Percentiles rank a stretch among this genome's conserved stretches.
Evolutionary conservation across 2,797 vertebrate genomes (phyloP).

Genomic region (Chiroxiphia lanceolata): DNA sequence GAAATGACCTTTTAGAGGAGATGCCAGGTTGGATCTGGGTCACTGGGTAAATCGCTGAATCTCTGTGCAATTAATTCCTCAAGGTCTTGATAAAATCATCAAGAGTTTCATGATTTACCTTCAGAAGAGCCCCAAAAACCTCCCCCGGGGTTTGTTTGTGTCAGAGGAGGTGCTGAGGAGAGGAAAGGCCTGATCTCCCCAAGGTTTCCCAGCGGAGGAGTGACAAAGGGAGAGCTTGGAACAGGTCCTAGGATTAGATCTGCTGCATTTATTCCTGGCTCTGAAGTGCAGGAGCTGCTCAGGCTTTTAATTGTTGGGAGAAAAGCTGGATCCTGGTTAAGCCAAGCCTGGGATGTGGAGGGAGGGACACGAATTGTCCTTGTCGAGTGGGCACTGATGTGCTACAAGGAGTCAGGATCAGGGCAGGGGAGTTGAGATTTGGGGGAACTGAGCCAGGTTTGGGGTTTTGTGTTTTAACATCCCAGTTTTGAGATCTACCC

Average conservation of each 20-base stretch:
- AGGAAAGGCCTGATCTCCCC: not conserved
- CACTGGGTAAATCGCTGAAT: not conserved
- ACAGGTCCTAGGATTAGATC: not conserved
- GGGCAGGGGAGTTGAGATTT: not conserved
- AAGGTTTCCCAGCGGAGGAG: not conserved
- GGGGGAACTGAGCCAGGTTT: not conserved
- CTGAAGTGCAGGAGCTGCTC: not conserved
- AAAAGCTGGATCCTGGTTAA: not conserved
- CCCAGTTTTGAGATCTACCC: not conserved
- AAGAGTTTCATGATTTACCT: not conserved
- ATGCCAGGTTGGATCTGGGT: not conserved
- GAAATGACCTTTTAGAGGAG: not conserved
- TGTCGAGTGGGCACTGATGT: not conserved
- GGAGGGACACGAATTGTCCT: not conserved
- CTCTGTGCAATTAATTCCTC: not conserved
- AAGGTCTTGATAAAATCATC: not conserved
- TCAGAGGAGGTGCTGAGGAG: not conserved
- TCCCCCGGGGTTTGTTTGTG: not conserved
- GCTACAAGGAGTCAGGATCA: not conserved
- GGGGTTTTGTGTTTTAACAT: not conserved
- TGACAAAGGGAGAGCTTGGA: not conserved
- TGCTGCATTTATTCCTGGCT: not conserved
- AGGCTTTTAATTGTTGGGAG: not conserved
- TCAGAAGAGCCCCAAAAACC: not conserved
- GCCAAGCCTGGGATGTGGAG: not conserved